Conservation (phyloP, 1,140 invertebrate genomes). For the Goniozus legneri region DNA sequence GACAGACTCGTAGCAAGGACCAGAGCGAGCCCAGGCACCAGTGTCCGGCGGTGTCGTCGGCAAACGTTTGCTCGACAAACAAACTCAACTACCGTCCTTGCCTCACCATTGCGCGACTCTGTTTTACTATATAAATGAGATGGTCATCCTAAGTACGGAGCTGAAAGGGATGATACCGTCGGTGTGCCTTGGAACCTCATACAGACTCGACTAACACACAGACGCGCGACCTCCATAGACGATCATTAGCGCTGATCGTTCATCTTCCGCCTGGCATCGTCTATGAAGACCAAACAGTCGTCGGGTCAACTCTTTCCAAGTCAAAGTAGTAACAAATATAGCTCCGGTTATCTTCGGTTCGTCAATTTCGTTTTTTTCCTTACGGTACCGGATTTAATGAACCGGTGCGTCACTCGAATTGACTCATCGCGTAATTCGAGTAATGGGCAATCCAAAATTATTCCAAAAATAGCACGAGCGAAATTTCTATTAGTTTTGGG, state of each 20-base stretch:
- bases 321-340: too few species aligned
- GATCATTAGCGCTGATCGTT: conserved; percentile 27
- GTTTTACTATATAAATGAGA: conserved; percentile 45
- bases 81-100: conserved; percentile 45
- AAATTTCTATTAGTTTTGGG: too few species aligned
- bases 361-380: too few species aligned
- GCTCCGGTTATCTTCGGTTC: too few species aligned
- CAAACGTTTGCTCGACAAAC: conserved; percentile 56
- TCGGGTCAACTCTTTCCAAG: too few species aligned
- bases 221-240: conserved; percentile 20
- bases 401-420: too few species aligned
- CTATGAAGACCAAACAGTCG: too few species aligned
- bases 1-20: conserved; percentile 48
- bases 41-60: conserved; percentile 55
- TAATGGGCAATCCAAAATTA: too few species aligned
- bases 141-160: conserved; percentile 38
- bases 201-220: not conserved
- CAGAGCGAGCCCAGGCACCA: conserved; percentile 47
- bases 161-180: conserved; percentile 36
- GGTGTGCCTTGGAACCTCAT: conserved; percentile 20
- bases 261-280: conserved; percentile 18
- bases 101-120: conserved; percentile 33
- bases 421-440: too few species aligned
- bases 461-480: too few species aligned
- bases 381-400: too few species aligned